Evolutionary conservation across 30 jellyfish, hydroid and myxozoan species (phyloP).

Genomic region (Aurelia coerulea): DNA sequence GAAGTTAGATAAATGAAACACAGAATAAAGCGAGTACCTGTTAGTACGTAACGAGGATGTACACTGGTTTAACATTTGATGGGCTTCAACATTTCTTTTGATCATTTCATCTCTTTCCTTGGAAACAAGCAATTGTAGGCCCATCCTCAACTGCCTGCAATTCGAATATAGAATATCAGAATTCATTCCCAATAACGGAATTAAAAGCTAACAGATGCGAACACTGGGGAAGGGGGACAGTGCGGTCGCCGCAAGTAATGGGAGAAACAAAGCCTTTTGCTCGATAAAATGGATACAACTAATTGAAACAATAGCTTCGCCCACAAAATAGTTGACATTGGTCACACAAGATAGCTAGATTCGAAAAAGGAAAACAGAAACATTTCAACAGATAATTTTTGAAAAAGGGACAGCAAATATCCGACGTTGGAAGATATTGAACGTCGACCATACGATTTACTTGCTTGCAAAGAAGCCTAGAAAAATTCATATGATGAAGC

Average conservation of each 20-base stretch:
- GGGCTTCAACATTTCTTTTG: conserved; percentile 47
- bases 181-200: too few species aligned
- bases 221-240: background rate
- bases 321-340: too few species aligned
- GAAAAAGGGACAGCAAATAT: background rate
- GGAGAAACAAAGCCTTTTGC: background rate
- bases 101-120: conserved; percentile 74
- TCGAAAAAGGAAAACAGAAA: too few species aligned
- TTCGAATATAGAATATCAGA: background rate
- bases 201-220: too few species aligned
- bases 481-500: too few species aligned
- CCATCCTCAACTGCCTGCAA: conserved; percentile 82
- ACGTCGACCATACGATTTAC: too few species aligned
- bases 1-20: too few species aligned
- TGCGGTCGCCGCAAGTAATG: background rate
- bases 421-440: background rate
- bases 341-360: too few species aligned
- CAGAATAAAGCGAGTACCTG: conserved; percentile 29
- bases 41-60: conserved; percentile 60
- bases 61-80: conserved; percentile 11
- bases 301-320: too few species aligned
- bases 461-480: too few species aligned
- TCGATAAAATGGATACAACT: too few species aligned
- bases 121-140: conserved; percentile 68
- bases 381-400: background rate